Conservation (phyloP, 2,113 vertebrate species). For the Machaerirhynchus nigripectus region DNA sequence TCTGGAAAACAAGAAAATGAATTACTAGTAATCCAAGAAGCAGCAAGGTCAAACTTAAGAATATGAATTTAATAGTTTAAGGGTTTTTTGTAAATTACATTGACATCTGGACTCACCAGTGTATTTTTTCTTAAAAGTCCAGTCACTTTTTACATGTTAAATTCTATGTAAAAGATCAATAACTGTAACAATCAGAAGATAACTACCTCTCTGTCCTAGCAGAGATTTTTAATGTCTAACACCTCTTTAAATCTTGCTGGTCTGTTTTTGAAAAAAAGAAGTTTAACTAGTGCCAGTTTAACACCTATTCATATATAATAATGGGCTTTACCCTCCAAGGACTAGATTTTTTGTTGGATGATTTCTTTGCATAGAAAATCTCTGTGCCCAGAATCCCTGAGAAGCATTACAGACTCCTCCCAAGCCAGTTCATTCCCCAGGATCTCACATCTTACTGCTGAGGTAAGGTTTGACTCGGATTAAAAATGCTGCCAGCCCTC, state of each 20-base stretch:
- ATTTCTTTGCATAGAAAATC: background rate
- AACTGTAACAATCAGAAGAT: background rate
- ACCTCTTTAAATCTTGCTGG: background rate
- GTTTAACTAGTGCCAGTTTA: background rate
- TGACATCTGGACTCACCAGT: background rate
- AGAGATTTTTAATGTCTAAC: background rate
- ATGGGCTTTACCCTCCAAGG: background rate
- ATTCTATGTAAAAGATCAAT: background rate
- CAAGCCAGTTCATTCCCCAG: background rate
- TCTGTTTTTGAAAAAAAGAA: background rate
- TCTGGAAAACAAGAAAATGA: background rate
- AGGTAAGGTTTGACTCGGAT: background rate
- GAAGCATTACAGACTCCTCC: background rate
- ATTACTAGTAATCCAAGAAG: background rate
- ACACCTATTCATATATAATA: background rate
- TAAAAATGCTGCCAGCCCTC: background rate
- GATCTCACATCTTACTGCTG: background rate
- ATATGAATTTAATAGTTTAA: background rate
- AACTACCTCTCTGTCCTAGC: background rate
- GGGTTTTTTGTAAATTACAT: background rate
- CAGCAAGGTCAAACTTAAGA: background rate
- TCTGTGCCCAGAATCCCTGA: background rate
- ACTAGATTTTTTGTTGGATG: background rate
- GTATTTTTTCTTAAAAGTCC: background rate
- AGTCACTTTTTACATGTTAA: background rate